These are phyloP conservation scores for Teleogryllus oceanicus DNA, from an alignment of 2,888 invertebrate species.

Conservation along the genomic window DNA sequence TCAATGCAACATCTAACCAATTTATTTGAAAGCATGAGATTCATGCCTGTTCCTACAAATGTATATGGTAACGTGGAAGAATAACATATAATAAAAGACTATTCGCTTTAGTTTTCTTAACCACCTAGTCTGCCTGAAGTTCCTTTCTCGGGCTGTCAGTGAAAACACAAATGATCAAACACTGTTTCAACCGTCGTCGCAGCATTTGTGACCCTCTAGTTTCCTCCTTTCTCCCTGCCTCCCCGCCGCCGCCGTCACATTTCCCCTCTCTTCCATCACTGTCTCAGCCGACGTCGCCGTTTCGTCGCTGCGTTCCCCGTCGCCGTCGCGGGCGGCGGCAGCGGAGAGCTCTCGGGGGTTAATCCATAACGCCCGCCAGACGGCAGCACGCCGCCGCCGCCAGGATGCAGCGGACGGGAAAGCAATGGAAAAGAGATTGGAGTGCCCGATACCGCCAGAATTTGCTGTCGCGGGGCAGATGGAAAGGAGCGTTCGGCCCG, in stretches of 20 bases:
- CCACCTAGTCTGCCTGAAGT: too few species aligned
- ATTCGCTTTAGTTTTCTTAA: too few species aligned
- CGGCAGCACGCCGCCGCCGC: neutral
- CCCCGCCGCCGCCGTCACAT: neutral
- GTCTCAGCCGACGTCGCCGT: neutral
- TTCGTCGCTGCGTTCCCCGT: neutral
- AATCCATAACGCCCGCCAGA: conserved; percentile 18
- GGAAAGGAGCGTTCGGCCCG: neutral
- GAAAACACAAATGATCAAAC: too few species aligned
- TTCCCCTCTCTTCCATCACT: neutral
- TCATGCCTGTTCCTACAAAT: too few species aligned
- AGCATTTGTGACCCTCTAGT: too few species aligned
- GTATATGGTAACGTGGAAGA: too few species aligned
- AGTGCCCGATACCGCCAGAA: neutral
- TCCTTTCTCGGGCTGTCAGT: too few species aligned
- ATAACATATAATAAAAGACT: too few species aligned
- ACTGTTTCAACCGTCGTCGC: too few species aligned
- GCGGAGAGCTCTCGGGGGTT: neutral
- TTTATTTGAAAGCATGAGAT: too few species aligned
- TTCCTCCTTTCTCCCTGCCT: too few species aligned
- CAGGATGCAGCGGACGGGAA: neutral
- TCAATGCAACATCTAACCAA: too few species aligned
- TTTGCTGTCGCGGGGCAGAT: neutral
- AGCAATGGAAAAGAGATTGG: neutral
- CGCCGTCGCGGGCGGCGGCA: neutral